Evolutionary conservation across 2,113 vertebrate species (phyloP), one percentile per base, ranked within the genome.

Genomic region (Zootoca vivipara): DNA sequence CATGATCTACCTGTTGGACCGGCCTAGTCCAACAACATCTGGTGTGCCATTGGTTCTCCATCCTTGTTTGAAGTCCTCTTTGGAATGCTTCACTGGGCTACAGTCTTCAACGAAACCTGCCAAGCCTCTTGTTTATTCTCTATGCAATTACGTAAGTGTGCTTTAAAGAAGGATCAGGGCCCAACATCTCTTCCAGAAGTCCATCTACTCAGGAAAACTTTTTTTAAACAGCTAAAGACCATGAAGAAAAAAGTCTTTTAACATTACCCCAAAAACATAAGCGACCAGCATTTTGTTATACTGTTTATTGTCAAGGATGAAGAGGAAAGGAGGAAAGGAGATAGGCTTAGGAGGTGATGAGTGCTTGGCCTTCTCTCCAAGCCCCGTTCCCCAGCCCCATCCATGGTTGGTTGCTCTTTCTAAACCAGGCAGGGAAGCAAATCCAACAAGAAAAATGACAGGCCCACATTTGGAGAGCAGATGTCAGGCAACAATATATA

Each of bases 381-480:
- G 3, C 33, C 18, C 72, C 15, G 3, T n/a, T 16, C 24, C 67
- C 28, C 26, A 10, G 20, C 30, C 56, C 40, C 73, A 30, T 40
- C 46, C 62, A 70, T 42, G 82, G 18, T 42, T 78, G 64, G 64
- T 22, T 86, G 79, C 42, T 62, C 7, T 73, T 83, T 69, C 72
- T n/a, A 82, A 90, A 78, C 35, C 62, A 74, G 42, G 16, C 58
- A 62, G 33, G 72, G 83, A 87, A 42, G 80, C 52, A 78, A 90
- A 87, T 35, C 16, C 58, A 80, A 83, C 73, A 82, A 74, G 80
- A 86, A 86, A 65, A 70, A 82, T 24, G 84, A 18, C 87, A 88
- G 69, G 77, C 70, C 77, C 79, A 83, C 89, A 90, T 90, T 87
- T 90, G 89, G 85, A 86, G 26, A 78, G 65, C 89, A 87, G 85